Conservation (phyloP, 2,888 invertebrate species). For the Polydrusus cervinus region DNA sequence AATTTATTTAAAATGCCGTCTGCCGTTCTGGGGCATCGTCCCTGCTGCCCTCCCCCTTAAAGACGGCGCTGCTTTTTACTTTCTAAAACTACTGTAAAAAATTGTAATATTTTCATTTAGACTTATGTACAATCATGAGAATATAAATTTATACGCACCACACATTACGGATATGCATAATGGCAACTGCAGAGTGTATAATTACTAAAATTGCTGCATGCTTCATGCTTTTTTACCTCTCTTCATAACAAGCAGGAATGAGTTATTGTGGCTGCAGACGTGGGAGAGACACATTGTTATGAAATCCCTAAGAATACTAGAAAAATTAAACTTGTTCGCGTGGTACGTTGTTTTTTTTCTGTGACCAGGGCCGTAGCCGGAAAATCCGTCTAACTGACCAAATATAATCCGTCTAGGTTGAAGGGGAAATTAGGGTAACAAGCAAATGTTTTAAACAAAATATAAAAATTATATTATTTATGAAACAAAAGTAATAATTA, state of each 20-base stretch:
- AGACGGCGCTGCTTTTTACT: no score
- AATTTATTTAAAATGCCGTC: no score
- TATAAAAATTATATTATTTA: no score
- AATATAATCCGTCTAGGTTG: no score
- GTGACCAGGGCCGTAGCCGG: no score
- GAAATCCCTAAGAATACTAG: constrained; percentile 1
- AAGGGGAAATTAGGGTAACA: no score
- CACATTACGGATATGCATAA: constrained; percentile 5
- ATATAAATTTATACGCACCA: constrained; percentile 6
- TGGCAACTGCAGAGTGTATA: constrained; percentile 7
- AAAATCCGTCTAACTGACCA: no score
- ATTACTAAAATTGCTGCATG: constrained; percentile 11
- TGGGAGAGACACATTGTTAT: background rate
- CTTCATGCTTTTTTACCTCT: constrained; percentile 13
- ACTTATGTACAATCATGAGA: background rate
- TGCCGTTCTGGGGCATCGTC: no score
- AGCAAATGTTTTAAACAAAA: no score
- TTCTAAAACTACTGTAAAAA: background rate
- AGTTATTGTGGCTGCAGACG: constrained; percentile 8
- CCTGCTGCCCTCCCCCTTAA: no score
- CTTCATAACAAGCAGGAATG: constrained; percentile 2
- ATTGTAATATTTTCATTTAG: background rate
- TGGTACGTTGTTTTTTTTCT: no score
- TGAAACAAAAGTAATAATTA: no score
- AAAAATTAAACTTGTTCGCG: background rate